Conservation (phyloP, 2,888 invertebrate genomes). For the Vesta saturnalis region DNA sequence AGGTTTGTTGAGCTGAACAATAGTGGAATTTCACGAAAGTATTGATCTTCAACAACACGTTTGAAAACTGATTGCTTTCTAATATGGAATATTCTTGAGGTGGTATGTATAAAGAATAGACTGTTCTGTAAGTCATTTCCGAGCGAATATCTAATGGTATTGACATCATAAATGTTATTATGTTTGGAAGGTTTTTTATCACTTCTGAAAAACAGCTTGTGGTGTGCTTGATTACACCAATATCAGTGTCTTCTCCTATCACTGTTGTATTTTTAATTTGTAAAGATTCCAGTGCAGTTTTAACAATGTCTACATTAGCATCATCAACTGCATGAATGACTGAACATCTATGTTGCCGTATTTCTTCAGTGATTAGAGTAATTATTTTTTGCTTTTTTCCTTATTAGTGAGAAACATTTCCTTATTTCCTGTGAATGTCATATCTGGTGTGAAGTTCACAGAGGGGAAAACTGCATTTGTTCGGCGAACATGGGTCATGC, state of each 20-base stretch:
- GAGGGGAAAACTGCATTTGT: constrained; percentile 5
- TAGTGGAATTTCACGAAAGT: constrained; percentile 2
- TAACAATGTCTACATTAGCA: constrained; percentile 5
- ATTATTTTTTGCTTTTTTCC: constrained; percentile 10
- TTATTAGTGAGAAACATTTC: constrained; percentile 9
- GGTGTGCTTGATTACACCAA: constrained; percentile 9
- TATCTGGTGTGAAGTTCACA: constrained; percentile 15
- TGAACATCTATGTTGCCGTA: neutral
- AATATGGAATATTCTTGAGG: constrained; percentile 5
- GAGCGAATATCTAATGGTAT: constrained; percentile 2
- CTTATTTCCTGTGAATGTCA: constrained; percentile 13
- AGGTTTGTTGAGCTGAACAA: neutral
- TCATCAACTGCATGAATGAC: constrained; percentile 14
- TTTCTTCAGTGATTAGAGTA: constrained; percentile 2
- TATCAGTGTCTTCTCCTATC: constrained; percentile 14
- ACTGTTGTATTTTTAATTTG: constrained; percentile 9
- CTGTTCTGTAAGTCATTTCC: constrained; percentile 12
- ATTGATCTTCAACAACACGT: constrained; percentile 7
- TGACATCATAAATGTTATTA: constrained; percentile 12
- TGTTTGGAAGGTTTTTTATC: constrained; percentile 7
- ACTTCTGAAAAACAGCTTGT: constrained; percentile 9
- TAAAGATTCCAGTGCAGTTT: neutral
- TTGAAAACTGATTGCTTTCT: constrained; percentile 7
- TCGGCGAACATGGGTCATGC: neutral
- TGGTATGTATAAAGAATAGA: constrained; percentile 16